These are phyloP conservation scores for Calycopis cecrops DNA, from an alignment of 1,140 invertebrate species.

Conservation along the genomic window DNA sequence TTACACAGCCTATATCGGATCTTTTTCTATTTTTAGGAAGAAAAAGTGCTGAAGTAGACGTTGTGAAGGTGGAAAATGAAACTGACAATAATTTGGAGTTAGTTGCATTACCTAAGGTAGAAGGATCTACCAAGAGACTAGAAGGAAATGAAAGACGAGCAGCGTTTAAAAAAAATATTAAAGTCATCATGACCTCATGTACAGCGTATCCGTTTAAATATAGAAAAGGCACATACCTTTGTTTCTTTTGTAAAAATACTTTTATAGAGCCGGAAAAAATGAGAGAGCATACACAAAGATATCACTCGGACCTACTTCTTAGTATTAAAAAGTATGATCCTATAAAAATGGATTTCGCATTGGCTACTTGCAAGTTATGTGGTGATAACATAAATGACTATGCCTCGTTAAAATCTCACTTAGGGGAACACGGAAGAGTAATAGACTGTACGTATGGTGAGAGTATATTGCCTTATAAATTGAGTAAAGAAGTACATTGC, in stretches of 20 bases:
- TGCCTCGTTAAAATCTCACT: slow-evolving; percentile 42
- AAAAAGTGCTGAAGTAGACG: slow-evolving; percentile 37
- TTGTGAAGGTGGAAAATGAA: slow-evolving; percentile 45
- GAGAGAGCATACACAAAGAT: slow-evolving; percentile 43
- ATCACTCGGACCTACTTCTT: slow-evolving; percentile 40
- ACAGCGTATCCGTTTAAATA: slow-evolving; percentile 65
- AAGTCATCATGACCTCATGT: slow-evolving; percentile 46
- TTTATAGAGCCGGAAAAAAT: slow-evolving; percentile 59
- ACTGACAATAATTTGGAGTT: slow-evolving; percentile 16
- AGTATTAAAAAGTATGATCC: slow-evolving; percentile 62
- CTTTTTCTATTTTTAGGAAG: slow-evolving; percentile 72
- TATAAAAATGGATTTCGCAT: slow-evolving; percentile 59
- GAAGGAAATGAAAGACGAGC: slow-evolving; percentile 43
- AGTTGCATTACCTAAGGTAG: slow-evolving; percentile 17
- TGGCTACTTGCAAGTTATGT: slow-evolving; percentile 49
- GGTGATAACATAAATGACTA: slow-evolving; percentile 43
- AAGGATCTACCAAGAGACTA: slow-evolving; percentile 22
- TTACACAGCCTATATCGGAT: slow-evolving; percentile 45
- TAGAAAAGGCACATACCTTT: slow-evolving; percentile 56
- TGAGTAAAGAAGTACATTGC: slow-evolving; percentile 47
- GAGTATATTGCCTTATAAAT: slow-evolving; percentile 55
- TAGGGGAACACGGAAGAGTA: slow-evolving; percentile 48
- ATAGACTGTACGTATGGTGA: slow-evolving; percentile 50
- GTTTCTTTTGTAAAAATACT: slow-evolving; percentile 55
- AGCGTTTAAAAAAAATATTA: slow-evolving; percentile 57